Evolutionary conservation across 2,113 vertebrate species (phyloP), one percentile per base, ranked within the genome.

Genomic region (Oplegnathus fasciatus): DNA sequence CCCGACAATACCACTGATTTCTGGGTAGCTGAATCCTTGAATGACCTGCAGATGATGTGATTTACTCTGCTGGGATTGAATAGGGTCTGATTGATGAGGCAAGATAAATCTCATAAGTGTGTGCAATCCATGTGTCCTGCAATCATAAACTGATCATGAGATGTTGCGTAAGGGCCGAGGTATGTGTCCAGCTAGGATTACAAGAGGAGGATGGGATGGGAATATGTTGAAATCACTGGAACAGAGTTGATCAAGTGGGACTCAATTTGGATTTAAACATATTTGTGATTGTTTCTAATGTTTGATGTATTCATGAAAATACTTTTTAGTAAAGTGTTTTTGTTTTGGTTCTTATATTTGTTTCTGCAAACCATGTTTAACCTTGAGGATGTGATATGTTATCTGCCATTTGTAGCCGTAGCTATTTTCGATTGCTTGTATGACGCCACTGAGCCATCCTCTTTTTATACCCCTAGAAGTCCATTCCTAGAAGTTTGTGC

Each of bases 1-100:
- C 34, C 0, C 4, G 77, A 91, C 85, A 91, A 89, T 82, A 65
- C 17, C 11, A 0, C 73, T 84, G 60, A 90, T 91, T 92, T 80
- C 66, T 80, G 40, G 18, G 42, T 48, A 79, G 50, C 42, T 64
- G 60, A 67, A 86, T 75, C 61, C 44, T 54, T 62, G 30, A 78
- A 67, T 86, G 75, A 68, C 54, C 64, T 32, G 52, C 55, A 58
- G 70, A 82, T 82, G 71, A 87, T 77, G 50, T 58, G 24, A 87
- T 91, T 78, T 73, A 57, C 58, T 85, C 34, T 75, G 18, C 9
- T 66, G 15, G 58, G 60, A 57, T 46, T 86, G 61, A 93, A 86
- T 60, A 81, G 65, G 7, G 18, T 70, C 54, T 61, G 76, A 92
- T 62, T 87, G 37, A 76, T 64, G 69, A 76, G 64, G 42, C 26